These are phyloP conservation scores for Delia radicum DNA, from an alignment of 1,140 invertebrate genomes.

Conservation along the genomic window DNA sequence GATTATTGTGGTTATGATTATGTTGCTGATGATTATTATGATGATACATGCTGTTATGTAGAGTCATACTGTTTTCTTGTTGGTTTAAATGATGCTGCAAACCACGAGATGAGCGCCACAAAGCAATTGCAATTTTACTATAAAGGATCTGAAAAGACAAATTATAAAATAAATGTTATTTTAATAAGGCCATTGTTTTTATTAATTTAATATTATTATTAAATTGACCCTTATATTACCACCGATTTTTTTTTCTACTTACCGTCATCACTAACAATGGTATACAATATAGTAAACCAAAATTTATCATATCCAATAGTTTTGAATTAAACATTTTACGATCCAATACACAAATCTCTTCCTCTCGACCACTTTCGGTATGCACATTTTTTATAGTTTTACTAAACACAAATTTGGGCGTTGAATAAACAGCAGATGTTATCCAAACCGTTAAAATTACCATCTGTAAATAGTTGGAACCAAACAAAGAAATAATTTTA, in stretches of 20 bases:
- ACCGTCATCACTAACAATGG: slow-evolving; percentile 74
- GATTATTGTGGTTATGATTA: slow-evolving; percentile 39
- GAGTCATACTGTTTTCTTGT: slow-evolving; percentile 43
- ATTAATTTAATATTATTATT: too few species aligned
- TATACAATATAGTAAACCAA: slow-evolving; percentile 72
- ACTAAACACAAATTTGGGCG: slow-evolving; percentile 74
- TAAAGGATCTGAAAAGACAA: slow-evolving; percentile 62
- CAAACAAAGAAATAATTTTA: too few species aligned
- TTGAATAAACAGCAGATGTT: slow-evolving; percentile 72
- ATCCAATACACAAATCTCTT: slow-evolving; percentile 73
- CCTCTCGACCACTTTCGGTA: slow-evolving; percentile 60
- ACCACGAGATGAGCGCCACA: slow-evolving; percentile 69
- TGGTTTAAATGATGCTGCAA: slow-evolving; percentile 58
- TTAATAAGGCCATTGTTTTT: too few species aligned
- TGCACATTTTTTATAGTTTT: slow-evolving; percentile 65
- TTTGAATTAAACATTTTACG: slow-evolving; percentile 74
- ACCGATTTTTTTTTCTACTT: slow-evolving; percentile 44
- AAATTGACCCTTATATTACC: too few species aligned
- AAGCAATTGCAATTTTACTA: slow-evolving; percentile 69
- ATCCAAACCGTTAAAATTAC: slow-evolving; percentile 76
- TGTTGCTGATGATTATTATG: slow-evolving; percentile 32
- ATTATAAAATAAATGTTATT: not conserved
- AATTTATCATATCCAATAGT: slow-evolving; percentile 74
- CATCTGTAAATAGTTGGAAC: slow-evolving; percentile 57
- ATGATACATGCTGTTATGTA: slow-evolving; percentile 54